Evolutionary conservation across 2,797 vertebrate genomes (phyloP).

Genomic region (Babyrousa celebensis): DNA sequence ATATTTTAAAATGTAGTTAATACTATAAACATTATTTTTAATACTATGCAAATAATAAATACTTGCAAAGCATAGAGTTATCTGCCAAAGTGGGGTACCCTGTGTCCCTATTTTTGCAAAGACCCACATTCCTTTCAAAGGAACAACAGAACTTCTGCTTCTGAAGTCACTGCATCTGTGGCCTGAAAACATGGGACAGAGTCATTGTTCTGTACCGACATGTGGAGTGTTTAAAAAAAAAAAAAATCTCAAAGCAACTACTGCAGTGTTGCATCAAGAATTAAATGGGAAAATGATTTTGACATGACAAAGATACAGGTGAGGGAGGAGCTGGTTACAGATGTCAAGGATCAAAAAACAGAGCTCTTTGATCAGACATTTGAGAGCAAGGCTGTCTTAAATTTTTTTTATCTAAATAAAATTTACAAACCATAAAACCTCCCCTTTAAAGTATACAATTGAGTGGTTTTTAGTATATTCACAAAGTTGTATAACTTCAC

Average conservation of each 20-base stretch:
- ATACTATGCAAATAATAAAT: not conserved
- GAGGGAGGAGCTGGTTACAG: not conserved
- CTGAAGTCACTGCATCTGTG: not conserved
- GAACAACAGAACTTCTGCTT: not conserved
- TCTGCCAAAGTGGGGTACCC: not conserved
- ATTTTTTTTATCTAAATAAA: not conserved
- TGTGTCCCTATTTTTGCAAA: not conserved
- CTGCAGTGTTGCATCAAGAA: not conserved
- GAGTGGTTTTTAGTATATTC: not conserved
- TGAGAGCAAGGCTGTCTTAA: not conserved
- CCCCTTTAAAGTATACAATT: not conserved
- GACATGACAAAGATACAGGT: not conserved
- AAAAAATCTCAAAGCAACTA: not conserved
- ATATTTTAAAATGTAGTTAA: not conserved
- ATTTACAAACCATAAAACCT: not conserved
- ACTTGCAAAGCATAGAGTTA: not conserved
- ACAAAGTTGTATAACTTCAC: not conserved
- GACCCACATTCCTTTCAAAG: not conserved
- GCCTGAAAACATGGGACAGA: not conserved
- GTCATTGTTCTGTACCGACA: not conserved
- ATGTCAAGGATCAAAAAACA: not conserved
- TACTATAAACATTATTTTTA: not conserved
- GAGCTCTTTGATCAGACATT: conserved; percentile 1
- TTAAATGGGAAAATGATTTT: conserved; percentile 47
- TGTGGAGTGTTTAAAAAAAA: not conserved